Percentiles rank a stretch among this genome's conserved stretches.
Evolutionary conservation across 2,797 vertebrate species (phyloP).

Genomic region (Chaetodon trifasciatus): DNA sequence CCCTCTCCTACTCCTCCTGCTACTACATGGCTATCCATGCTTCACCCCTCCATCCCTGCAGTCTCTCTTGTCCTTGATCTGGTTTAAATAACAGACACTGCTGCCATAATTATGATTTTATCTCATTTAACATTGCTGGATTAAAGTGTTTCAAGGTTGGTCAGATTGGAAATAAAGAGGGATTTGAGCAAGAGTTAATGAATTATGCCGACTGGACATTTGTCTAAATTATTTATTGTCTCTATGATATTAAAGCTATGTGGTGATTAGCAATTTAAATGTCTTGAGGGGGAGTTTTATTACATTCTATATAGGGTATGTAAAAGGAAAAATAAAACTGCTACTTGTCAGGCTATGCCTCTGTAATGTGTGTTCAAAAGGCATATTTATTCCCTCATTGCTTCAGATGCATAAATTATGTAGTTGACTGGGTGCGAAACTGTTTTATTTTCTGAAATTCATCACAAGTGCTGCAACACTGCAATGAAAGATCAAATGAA

Average conservation of each 20-base stretch:
- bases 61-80: conserved; percentile 79
- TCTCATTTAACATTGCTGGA: conserved; percentile 76
- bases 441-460: conserved; percentile 72
- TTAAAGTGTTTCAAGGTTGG: conserved; percentile 82
- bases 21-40: conserved; percentile 44
- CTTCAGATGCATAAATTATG: conserved; percentile 79
- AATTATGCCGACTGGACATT: conserved; percentile 81
- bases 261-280: conserved; percentile 86
- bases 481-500: conserved; percentile 55
- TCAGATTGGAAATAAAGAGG: conserved; percentile 79
- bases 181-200: conserved; percentile 77
- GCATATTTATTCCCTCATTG: conserved; percentile 79
- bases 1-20: conserved; percentile 25
- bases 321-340: conserved; percentile 71
- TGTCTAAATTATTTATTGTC: conserved; percentile 86
- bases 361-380: conserved; percentile 80
- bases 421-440: conserved; percentile 68
- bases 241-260: conserved; percentile 81
- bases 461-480: conserved; percentile 62
- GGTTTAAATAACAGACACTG: conserved; percentile 74
- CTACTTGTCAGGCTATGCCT: conserved; percentile 76
- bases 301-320: conserved; percentile 65
- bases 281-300: conserved; percentile 75
- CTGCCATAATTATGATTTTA: conserved; percentile 80
- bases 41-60: conserved; percentile 54